A percentile compares a stretch with the other conserved stretches of the same genome.
Evolutionary conservation across 1,140 invertebrate genomes (phyloP).

Genomic region (Drosophila kohkoa): DNA sequence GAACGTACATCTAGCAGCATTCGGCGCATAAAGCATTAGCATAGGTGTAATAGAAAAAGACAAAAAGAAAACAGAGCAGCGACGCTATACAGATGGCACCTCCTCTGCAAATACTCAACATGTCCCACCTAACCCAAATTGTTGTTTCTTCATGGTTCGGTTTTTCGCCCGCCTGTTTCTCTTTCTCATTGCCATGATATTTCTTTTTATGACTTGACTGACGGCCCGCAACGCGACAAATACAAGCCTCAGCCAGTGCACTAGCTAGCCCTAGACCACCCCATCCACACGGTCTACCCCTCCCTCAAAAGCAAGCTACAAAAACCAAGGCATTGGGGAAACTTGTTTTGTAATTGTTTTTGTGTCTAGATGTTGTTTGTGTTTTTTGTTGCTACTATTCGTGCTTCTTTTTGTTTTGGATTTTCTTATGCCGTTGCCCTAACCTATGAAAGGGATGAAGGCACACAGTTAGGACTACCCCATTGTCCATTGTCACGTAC

Average conservation of each 20-base stretch:
- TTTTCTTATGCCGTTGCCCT: constrained; percentile 10
- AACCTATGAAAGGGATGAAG: neutral
- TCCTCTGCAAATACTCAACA: constrained; percentile 37
- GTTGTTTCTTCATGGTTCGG: constrained; percentile 60
- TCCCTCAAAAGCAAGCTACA: constrained; percentile 15
- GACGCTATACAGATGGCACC: constrained; percentile 37
- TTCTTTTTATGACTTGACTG: constrained; percentile 75
- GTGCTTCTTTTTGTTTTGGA: constrained; percentile 43
- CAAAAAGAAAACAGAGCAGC: constrained; percentile 13
- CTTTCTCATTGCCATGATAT: constrained; percentile 62
- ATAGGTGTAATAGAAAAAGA: constrained; percentile 60
- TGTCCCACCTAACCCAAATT: constrained; percentile 66
- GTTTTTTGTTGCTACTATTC: constrained; percentile 40
- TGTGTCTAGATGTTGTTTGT: constrained; percentile 50
- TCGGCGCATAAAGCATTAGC: constrained; percentile 59
- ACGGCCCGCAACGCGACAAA: constrained; percentile 72
- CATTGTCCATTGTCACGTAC: constrained; percentile 75
- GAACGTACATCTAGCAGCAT: constrained; percentile 35
- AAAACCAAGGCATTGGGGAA: constrained; percentile 52
- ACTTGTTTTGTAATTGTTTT: constrained; percentile 81
- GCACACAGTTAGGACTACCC: neutral
- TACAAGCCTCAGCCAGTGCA: constrained; percentile 36
- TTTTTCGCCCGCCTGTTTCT: constrained; percentile 51
- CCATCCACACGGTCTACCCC: neutral
- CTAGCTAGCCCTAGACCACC: constrained; percentile 37